Evolutionary conservation across 2,888 invertebrate species (phyloP), one percentile per base, ranked within the genome.

Genomic region (Drepanosiphum platanoidis): DNA sequence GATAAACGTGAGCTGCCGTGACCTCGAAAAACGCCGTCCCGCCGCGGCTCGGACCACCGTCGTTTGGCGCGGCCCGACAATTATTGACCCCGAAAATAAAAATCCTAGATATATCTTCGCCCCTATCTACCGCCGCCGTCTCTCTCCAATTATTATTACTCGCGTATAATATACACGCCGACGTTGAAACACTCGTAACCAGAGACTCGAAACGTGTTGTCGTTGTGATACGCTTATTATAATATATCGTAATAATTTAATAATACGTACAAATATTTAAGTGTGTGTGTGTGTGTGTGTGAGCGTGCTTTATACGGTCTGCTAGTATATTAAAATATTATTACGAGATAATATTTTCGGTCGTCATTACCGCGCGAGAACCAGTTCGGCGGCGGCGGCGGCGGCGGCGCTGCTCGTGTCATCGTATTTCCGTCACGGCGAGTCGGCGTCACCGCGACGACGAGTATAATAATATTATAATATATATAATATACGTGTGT

Each of bases 401-500:
- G n/a, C n/a, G n/a, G n/a, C n/a, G n/a, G 42, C 42, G 42, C 11
- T n/a, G 15, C 27, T 32, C 66, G 32, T 32, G 32, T 66, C 52
- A 52, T 22, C 52, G 52, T 61, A 66, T 66, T 66, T 66, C 66
- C 32, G 32, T 32, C 32, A 18, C 32, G 66, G 18, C 32, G 18
- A 15, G 15, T 66, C 34, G 32, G n/a, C 34, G 34, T 18, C 32
- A 1, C 15, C 18, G 15, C n/a, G 7, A 18, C 22, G 66, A 32
- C 66, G 66, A 61, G n/a, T 61, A 61, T 61, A 9, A 61, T 61
- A 61, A 61, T 61, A 61, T 61, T 22, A 61, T 61, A 61, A 9
- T 22, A 22, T 52, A 61, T 61, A 9, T 13, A 42, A 5, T 52
- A 52, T 52, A 15, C 46, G 13, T 15, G 3, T 13, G 15, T 15